Base-by-base conservation (phyloP, 2,113 vertebrate genomes). In the Ciconia maguari region DNA sequence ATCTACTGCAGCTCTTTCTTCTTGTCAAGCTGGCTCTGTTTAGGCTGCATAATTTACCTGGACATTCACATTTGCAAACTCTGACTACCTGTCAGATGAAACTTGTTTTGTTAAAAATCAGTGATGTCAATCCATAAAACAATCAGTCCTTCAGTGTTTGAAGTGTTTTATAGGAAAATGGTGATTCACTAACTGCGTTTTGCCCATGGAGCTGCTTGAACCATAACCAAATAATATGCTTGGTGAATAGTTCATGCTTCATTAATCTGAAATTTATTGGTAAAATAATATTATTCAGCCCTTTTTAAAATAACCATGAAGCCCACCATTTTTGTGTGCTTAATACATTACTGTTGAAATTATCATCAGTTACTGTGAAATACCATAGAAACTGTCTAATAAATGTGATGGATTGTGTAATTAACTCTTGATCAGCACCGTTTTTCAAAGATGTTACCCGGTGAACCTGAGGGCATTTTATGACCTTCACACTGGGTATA, bases 351-450 rank as follows among this genome's bases (percentile, higher is more conserved):
- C 51, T 90, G 84, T 89, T 84, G 49, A 94, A 97, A 95, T 97
- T 95, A 95, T 97, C 95, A 96, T 96, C 93, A 85, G 95, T 93
- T 91, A 69, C 94, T 96, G 96, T 97, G 96, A 93, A 97, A 97
- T 97, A 92, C 97, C 96, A 93, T 95, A 96, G 95, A 96, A 98
- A 93, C 90, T 96, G 96, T 97, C 97, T 96, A 97, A 97, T 98
- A 98, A 98, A 97, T 49, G 72, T 98, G 98, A 98, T 97, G 94
- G 96, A 98, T 98, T 88, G 90, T 97, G 96, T 97, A 98, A 98
- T 98, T 98, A 98, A 96, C 95, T 98, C 97, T 98, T 98, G 97
- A 98, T 98, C 98, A 97, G 89, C 94, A 96, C 94, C 19, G 66
- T 36, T 96, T 98, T 97, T 97, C 96, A 96, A 96, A 96, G 96